Evolutionary conservation across 2,888 invertebrate species (phyloP).

Genomic region (Drosophila subquinaria): DNA sequence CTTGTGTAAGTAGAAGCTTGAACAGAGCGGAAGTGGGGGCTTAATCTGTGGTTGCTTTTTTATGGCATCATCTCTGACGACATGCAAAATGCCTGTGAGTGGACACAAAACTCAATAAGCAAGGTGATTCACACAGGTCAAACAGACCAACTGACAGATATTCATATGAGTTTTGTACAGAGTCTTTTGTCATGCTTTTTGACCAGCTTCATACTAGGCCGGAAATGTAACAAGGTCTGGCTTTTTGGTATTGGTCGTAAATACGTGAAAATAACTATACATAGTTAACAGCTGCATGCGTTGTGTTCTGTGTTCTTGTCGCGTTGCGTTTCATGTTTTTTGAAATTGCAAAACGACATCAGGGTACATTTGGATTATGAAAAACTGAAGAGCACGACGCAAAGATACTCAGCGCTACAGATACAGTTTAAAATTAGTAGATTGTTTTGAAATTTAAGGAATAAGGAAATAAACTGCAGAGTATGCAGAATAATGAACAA

Average conservation of each 20-base stretch:
- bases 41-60: conserved; percentile 11
- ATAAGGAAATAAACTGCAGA: background rate
- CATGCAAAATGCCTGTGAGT: conserved; percentile 35
- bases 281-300: conserved; percentile 9
- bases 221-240: conserved; percentile 51
- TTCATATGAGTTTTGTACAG: background rate
- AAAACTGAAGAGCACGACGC: background rate
- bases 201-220: conserved; percentile 16
- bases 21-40: conserved; percentile 11
- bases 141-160: background rate
- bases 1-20: background rate
- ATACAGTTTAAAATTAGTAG: background rate
- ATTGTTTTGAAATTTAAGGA: background rate
- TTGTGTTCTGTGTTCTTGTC: conserved; percentile 33
- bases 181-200: conserved; percentile 1
- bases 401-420: background rate
- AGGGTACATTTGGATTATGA: background rate
- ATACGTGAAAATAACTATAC: conserved; percentile 28
- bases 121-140: conserved; percentile 40
- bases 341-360: conserved; percentile 30
- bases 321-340: conserved; percentile 44
- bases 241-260: conserved; percentile 17
- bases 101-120: conserved; percentile 39
- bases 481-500: background rate
- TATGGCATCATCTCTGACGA: conserved; percentile 30